phyloP scores from a whole-genome alignment of 64 coral and sea anemone species.

The Astreopora myriophthalma region DNA sequence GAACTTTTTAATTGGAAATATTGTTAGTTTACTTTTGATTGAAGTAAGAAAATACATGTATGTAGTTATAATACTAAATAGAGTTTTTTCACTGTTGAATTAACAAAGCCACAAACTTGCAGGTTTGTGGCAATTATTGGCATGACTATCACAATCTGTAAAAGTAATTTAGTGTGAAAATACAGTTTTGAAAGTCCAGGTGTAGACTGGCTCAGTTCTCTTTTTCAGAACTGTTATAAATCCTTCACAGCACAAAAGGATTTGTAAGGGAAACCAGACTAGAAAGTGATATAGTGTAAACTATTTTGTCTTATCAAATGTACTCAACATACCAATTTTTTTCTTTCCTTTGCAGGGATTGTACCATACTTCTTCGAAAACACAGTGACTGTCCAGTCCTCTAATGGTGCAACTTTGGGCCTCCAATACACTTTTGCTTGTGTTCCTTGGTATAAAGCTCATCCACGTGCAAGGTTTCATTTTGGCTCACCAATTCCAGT shows the following conservation, averaged over 20 bases:
- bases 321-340: not conserved
- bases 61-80: no score
- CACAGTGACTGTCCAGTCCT: not conserved
- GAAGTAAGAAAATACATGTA: not conserved
- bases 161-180: no score
- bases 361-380: slow-evolving; percentile 66
- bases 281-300: not conserved
- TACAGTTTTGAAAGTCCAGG: no score
- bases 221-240: not conserved
- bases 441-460: slow-evolving; percentile 35
- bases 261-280: not conserved
- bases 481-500: slow-evolving; percentile 54
- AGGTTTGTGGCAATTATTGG: no score
- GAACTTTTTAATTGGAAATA: no score
- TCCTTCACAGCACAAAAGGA: no score
- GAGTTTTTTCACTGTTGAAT: no score
- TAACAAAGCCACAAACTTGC: no score
- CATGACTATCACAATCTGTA: no score
- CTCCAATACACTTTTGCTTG: slow-evolving; percentile 14
- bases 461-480: not conserved
- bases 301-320: not conserved
- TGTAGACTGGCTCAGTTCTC: no score
- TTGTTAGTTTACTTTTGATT: not conserved
- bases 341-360: slow-evolving; percentile 27
- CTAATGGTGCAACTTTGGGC: not conserved